A percentile compares a stretch with the other conserved stretches of the same genome.
Conservation (phyloP, 2,888 invertebrate genomes). For the Tipula vernalis region DNA sequence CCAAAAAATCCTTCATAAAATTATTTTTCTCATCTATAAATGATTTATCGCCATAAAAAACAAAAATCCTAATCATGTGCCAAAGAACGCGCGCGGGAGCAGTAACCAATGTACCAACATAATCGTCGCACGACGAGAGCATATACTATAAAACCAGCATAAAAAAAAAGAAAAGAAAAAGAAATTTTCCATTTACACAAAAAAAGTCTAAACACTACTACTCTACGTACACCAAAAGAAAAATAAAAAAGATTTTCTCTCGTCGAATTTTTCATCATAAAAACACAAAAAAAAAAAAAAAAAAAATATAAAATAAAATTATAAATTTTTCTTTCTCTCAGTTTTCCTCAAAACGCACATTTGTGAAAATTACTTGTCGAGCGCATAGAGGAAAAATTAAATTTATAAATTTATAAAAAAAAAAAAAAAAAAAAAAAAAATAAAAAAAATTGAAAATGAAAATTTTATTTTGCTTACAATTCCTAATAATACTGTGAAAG, state of each 20-base stretch:
- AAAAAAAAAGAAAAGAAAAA: background rate
- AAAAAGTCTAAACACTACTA: background rate
- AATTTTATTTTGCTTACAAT: background rate
- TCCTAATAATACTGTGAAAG: background rate
- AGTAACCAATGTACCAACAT: background rate
- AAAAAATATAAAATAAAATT: background rate
- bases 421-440: background rate
- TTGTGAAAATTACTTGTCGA: background rate
- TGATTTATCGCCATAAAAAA: background rate
- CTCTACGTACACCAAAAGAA: background rate
- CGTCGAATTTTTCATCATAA: background rate
- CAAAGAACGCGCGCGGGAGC: background rate
- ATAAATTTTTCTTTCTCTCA: background rate
- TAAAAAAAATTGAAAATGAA: background rate
- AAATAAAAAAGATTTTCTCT: background rate
- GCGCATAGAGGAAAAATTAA: background rate
- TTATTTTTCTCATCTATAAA: background rate
- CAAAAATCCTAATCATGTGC: background rate
- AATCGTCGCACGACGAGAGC: background rate
- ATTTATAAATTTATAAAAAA: background rate
- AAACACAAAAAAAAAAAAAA: background rate
- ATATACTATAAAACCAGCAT: background rate
- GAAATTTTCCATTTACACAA: background rate
- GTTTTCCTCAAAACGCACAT: constrained; percentile 4
- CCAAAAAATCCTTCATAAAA: background rate